Base-by-base conservation (phyloP, 2,888 invertebrate species). In the Sicus ferrugineus region DNA sequence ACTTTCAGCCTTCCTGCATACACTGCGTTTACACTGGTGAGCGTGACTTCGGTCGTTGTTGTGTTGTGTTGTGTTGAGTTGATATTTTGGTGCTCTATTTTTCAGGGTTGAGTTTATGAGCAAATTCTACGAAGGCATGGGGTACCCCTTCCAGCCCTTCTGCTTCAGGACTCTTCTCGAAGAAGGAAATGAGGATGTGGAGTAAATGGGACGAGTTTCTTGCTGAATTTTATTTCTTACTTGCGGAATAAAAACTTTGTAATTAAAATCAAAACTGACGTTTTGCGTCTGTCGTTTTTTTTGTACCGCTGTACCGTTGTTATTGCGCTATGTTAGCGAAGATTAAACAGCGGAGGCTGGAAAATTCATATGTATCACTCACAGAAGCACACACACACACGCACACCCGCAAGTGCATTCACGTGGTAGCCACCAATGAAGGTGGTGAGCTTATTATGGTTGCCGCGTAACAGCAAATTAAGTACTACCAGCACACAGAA, bases 1-100 rank as follows among this genome's bases (percentile, higher is more conserved):
- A 0, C 89, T 99, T n/a, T 98, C 98, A 16, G 99, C 99, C 56
- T 99, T 99, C 89, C 88, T 99, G 76, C 99, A 99, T 85, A 98
- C 98, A 0, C 89, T 99, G 78, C 95, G 99, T 89, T 89, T 98
- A 80, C 98, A 98, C 86, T 98, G 98, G 97, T 95, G 83, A n/a
- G n/a, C n/a, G n/a, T n/a, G n/a, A n/a, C n/a, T n/a, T n/a, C n/a
- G 84, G 75, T 73, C 23, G 7, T 23, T 30, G 19, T n/a, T n/a
- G n/a, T n/a, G n/a, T 54, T 46, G 52, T 59, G 7, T 6, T 11
- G 7, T 38, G 6, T 38, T 6, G 11, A n/a, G n/a, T n/a, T n/a
- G n/a, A n/a, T n/a, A n/a, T n/a, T n/a, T 9, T 9, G 11, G 11
- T 11, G 38, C 38, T 11, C 11, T 11, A 38, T 9, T 38, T 38